Percentiles rank a stretch among this genome's conserved stretches.
Conservation (phyloP, 2,888 invertebrate genomes). For the Agriopis marginaria region DNA sequence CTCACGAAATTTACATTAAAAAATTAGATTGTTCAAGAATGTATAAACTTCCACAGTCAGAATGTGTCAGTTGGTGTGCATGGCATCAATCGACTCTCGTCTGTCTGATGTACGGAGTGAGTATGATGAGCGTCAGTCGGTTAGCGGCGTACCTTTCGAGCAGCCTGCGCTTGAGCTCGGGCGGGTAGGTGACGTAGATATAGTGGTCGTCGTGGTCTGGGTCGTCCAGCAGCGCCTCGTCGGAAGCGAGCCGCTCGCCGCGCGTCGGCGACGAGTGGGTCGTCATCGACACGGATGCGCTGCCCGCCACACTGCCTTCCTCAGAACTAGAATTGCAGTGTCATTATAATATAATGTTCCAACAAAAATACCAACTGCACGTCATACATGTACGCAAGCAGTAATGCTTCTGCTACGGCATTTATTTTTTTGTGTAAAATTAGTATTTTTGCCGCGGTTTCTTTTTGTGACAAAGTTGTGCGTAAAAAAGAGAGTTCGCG, state of each 20-base stretch:
- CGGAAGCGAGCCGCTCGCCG: constrained; percentile 77
- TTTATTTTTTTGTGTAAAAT: no score
- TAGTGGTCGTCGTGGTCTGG: constrained; percentile 90
- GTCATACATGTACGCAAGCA: no score
- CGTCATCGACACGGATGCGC: constrained; percentile 89
- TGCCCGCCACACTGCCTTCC: constrained; percentile 88
- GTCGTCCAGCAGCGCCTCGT: constrained; percentile 75
- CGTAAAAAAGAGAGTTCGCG: no score
- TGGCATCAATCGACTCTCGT: constrained; percentile 65
- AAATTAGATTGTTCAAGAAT: no score
- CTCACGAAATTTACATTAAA: no score
- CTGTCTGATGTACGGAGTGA: constrained; percentile 74
- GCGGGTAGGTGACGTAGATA: constrained; percentile 95
- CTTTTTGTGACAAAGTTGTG: no score
- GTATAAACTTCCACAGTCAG: not conserved
- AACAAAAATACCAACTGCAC: no score
- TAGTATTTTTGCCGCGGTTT: no score
- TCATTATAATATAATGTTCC: no score
- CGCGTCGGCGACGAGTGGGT: constrained; percentile 89
- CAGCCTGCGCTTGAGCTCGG: constrained; percentile 93
- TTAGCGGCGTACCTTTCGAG: constrained; percentile 90
- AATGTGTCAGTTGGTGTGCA: not conserved
- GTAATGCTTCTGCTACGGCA: no score
- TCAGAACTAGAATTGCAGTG: constrained; percentile 84
- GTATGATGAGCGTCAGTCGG: constrained; percentile 71